Conservation (phyloP, 2,888 invertebrate genomes). For the Hirtodrosophila cameraria region DNA sequence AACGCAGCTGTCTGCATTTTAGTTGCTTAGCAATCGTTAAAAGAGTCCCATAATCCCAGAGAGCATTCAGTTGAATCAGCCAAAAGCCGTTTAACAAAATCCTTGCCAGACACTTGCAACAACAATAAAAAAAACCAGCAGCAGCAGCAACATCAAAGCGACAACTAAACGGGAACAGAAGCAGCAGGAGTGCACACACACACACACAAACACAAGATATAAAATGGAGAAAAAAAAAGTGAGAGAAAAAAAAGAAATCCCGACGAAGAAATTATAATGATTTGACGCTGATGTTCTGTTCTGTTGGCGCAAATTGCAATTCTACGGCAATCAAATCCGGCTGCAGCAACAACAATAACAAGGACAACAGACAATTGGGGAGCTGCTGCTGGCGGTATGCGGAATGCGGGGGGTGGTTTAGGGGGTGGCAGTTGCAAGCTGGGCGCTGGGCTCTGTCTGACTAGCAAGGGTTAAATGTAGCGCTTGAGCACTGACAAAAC, state of each 20-base stretch:
- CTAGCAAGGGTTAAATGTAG: conserved; percentile 70
- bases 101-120: conserved; percentile 42
- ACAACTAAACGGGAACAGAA: conserved; percentile 13
- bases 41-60: conserved; percentile 3
- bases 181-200: conserved; percentile 1
- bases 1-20: background rate
- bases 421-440: background rate
- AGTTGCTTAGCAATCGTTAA: background rate
- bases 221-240: conserved; percentile 9
- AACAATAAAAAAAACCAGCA: conserved; percentile 17
- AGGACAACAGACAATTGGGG: conserved; percentile 50
- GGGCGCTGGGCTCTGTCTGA: background rate
- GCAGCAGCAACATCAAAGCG: conserved; percentile 31
- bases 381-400: background rate
- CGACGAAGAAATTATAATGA: conserved; percentile 75
- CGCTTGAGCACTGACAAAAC: conserved; percentile 75
- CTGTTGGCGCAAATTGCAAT: conserved; percentile 78
- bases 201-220: conserved; percentile 1
- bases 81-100: conserved; percentile 40
- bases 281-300: conserved; percentile 79
- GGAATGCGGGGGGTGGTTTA: conserved; percentile 3
- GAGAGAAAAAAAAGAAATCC: conserved; percentile 41
- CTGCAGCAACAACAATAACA: conserved; percentile 38
- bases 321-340: conserved; percentile 77
- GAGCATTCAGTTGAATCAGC: conserved; percentile 22